A percentile compares a stretch with the other conserved stretches of the same genome.
Conservation (phyloP, 1,140 invertebrate genomes). For the Trachymyrmex cornetzi region DNA sequence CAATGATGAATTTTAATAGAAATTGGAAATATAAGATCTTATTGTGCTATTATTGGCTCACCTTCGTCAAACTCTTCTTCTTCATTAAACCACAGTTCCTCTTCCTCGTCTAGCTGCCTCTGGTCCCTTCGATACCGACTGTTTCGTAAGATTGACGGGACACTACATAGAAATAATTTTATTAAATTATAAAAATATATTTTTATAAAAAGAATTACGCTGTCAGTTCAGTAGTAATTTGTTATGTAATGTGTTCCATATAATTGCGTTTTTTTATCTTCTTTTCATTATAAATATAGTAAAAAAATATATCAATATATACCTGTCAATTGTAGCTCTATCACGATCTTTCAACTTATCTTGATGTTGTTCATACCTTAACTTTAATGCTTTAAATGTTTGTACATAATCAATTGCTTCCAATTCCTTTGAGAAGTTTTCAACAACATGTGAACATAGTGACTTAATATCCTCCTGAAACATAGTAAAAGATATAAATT, state of each 20-base stretch:
- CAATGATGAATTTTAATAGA: slow-evolving; percentile 78
- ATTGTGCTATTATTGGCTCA: slow-evolving; percentile 88
- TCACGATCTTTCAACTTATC: slow-evolving; percentile 95
- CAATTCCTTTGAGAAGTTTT: slow-evolving; percentile 97
- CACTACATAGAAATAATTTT: slow-evolving; percentile 79
- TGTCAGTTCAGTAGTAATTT: slow-evolving; percentile 4
- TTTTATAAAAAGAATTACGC: neutral
- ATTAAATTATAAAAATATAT: too few relatives aligned
- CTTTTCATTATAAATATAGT: neutral
- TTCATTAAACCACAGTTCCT: slow-evolving; percentile 99
- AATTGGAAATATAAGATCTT: slow-evolving; percentile 81
- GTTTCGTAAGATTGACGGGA: slow-evolving; percentile 93
- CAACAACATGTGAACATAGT: slow-evolving; percentile 97
- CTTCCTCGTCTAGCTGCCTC: slow-evolving; percentile 97
- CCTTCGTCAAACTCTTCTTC: slow-evolving; percentile 98
- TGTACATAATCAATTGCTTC: slow-evolving; percentile 98
- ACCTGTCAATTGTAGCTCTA: slow-evolving; percentile 91
- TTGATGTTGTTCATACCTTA: slow-evolving; percentile 97
- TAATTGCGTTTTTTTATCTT: neutral
- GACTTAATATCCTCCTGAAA: slow-evolving; percentile 97
- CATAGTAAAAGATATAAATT: slow-evolving; percentile 37
- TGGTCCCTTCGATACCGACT: slow-evolving; percentile 96
- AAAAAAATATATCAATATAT: slow-evolving; percentile 62
- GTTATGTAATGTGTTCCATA: neutral
- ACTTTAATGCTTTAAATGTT: slow-evolving; percentile 97